Base-by-base conservation (phyloP, 2,888 invertebrate genomes). In the Xanthia icteritia region DNA sequence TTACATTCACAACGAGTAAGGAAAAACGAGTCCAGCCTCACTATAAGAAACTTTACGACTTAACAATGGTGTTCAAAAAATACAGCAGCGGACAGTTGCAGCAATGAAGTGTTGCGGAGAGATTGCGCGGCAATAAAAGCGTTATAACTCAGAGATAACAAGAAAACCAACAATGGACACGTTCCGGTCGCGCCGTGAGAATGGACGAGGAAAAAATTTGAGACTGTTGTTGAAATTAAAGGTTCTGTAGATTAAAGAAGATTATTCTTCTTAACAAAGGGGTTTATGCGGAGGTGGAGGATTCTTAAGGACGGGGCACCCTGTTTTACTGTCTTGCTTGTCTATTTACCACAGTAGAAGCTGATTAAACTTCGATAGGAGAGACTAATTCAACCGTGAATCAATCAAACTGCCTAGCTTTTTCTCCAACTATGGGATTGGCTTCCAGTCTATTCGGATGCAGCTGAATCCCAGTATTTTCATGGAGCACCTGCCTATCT, bases 71-170 rank as follows among this genome's bases (percentile, higher is more conserved):
- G 61, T 79, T 73, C 76, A 81, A 88, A 86, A 82, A 81, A 66
- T 83, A 73, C 67, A 70, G 39, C 63, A 54, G 23, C 65, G 68
- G 61, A 77, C 77, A 79, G 77, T 79, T 86, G 84, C 83, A 84
- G 69, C 79, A 86, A 84, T 85, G 83, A 83, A 87, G 77, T 79
- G 76, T 84, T 80, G 72, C 76, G 67, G 71, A 68, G 73, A 88
- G 88, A 88, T 89, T 83, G 86, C 86, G 77, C 77, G 69, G 85
- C 87, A 86, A 86, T 90, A 89, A 88, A 89, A 90, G 79, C 81
- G 85, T 87, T 87, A 88, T 88, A 89, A 88, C 85, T 83, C 77
- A 73, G 66, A 88, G 89, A 89, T 89, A 89, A 90, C 88, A 89
- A 89, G 89, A 85, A 83, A 88, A 76, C 73, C 82, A 84, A 89